A percentile compares a stretch with the other conserved stretches of the same genome.
Evolutionary conservation across 1,140 invertebrate species (phyloP).

Genomic region (Drosophila miranda): DNA sequence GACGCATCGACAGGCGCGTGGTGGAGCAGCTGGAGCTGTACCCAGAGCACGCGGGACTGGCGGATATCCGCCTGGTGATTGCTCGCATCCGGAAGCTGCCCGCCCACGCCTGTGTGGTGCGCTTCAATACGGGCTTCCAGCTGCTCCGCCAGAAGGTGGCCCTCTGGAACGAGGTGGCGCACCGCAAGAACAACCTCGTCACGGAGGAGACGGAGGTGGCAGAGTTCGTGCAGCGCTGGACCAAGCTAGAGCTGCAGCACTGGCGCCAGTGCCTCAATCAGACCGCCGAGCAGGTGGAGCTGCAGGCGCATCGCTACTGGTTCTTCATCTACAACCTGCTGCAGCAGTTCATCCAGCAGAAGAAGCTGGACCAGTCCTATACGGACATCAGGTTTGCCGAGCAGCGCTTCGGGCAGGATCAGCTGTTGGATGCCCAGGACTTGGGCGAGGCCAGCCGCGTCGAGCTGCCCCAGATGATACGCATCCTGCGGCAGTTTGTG

Average conservation of each 20-base stretch:
- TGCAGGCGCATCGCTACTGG: constrained; percentile 92
- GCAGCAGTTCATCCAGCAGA: constrained; percentile 82
- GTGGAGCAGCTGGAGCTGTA: constrained; percentile 90
- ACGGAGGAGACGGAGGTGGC: constrained; percentile 88
- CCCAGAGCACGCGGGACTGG: constrained; percentile 94
- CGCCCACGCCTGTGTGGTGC: constrained; percentile 91
- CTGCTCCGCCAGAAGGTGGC: constrained; percentile 91
- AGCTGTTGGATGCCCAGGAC: constrained; percentile 43
- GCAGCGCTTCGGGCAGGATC: constrained; percentile 61
- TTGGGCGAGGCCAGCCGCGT: constrained; percentile 37
- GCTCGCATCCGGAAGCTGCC: constrained; percentile 90
- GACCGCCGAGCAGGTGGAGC: constrained; percentile 85
- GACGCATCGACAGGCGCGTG: constrained; percentile 85
- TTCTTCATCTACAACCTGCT: constrained; percentile 91
- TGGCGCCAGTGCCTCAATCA: constrained; percentile 92
- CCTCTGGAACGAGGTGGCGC: constrained; percentile 96
- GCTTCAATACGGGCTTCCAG: constrained; percentile 95
- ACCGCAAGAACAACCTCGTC: constrained; percentile 91
- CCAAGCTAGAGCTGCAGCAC: constrained; percentile 93
- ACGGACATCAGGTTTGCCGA: constrained; percentile 58
- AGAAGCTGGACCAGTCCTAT: constrained; percentile 51
- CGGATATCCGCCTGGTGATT: constrained; percentile 88
- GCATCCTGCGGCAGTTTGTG: constrained; percentile 91
- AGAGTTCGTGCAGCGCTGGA: constrained; percentile 93
- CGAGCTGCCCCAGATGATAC: constrained; percentile 72